Percentiles rank a stretch among this genome's conserved stretches.
Evolutionary conservation across 2,888 invertebrate species (phyloP).

Genomic region (Synergus itoensis): DNA sequence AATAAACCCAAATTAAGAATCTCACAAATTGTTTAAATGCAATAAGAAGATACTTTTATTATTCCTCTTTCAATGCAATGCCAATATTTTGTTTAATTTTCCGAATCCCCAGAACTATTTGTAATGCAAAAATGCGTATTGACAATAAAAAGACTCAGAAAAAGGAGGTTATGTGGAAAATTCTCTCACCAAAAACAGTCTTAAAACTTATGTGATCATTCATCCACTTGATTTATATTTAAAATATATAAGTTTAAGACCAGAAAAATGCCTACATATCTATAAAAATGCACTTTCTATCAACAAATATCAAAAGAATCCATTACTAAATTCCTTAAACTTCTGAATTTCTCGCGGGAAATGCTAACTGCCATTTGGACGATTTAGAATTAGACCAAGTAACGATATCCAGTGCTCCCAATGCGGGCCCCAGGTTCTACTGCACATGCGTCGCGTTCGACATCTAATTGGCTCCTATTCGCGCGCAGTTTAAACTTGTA

Average conservation of each 20-base stretch:
- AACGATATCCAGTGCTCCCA: no score
- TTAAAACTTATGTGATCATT: not conserved
- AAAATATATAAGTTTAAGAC: not conserved
- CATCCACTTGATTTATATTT: not conserved
- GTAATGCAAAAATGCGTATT: not conserved
- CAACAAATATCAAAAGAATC: not conserved
- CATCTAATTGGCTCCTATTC: no score
- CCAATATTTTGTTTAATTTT: not conserved
- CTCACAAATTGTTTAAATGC: not conserved
- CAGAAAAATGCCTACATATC: not conserved
- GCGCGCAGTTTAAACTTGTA: no score
- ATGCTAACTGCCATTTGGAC: not conserved
- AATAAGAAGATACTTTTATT: not conserved
- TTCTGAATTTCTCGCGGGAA: constrained; percentile 1
- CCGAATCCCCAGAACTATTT: not conserved
- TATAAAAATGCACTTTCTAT: not conserved
- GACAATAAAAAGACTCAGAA: not conserved
- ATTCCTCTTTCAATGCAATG: not conserved
- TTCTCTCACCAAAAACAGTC: not conserved
- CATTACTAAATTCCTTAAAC: not conserved
- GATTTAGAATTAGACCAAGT: no score
- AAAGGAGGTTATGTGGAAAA: not conserved
- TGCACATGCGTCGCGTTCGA: no score
- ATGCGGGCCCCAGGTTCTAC: no score
- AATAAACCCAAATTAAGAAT: not conserved